Conservation (phyloP, 2,113 vertebrate genomes). For the Falco punctatus region DNA sequence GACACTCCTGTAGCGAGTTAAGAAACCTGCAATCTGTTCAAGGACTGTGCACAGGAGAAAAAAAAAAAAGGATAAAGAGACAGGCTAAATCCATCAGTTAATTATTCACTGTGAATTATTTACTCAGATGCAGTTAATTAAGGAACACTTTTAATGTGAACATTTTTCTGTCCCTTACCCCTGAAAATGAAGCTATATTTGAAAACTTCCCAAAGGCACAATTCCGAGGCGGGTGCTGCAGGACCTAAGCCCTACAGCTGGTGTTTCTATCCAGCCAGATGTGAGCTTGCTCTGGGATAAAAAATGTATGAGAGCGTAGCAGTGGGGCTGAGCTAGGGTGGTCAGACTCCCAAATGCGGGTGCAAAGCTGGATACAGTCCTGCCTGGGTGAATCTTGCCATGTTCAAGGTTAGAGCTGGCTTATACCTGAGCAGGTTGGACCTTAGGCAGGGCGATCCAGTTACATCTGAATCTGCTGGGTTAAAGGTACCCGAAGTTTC, state of each 20-base stretch:
- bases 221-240: neutral
- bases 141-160: neutral
- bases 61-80: neutral
- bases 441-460: neutral
- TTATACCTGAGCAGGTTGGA: neutral
- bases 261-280: neutral
- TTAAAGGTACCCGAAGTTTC: neutral
- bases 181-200: neutral
- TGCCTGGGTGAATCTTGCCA: neutral
- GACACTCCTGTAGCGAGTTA: conserved; percentile 13
- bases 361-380: neutral
- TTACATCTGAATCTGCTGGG: neutral
- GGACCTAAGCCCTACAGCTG: neutral
- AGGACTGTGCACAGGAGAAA: neutral
- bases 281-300: neutral
- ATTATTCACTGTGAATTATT: conserved; percentile 64
- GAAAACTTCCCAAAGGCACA: neutral
- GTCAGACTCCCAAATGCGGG: neutral
- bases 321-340: neutral
- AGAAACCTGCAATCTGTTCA: conserved; percentile 49
- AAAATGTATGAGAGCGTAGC: rapidly evolving
- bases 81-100: conserved; percentile 4
- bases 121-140: conserved; percentile 55
- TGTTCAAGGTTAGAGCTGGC: neutral
- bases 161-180: neutral